A percentile compares a stretch with the other conserved stretches of the same genome.
phyloP scores from a whole-genome alignment of 23 tunicate species.

The Diplosoma virens region DNA sequence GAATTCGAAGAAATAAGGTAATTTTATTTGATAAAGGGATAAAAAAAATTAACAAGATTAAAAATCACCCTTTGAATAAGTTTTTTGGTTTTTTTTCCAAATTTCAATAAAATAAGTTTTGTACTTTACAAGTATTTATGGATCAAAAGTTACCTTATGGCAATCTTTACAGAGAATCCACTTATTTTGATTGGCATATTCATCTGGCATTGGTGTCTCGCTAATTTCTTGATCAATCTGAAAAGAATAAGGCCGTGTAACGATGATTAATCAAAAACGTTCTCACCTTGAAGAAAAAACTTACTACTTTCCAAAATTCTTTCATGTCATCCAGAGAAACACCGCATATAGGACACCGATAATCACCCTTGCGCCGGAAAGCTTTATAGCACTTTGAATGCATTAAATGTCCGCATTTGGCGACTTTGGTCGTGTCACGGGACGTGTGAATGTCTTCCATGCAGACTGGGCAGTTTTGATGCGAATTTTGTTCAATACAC shows the following conservation, averaged over 20 bases:
- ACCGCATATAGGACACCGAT: conserved; percentile 72
- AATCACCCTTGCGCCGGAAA: conserved; percentile 45
- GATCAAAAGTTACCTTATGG: conserved; percentile 17
- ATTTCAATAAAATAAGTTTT: too few relatives aligned
- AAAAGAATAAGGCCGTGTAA: not conserved
- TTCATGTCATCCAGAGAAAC: conserved; percentile 51
- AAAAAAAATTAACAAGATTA: not conserved
- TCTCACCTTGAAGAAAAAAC: not conserved
- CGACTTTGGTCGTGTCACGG: conserved; percentile 26
- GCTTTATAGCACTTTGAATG: conserved; percentile 52
- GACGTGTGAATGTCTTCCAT: conserved; percentile 81
- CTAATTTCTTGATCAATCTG: conserved; percentile 65
- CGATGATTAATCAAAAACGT: not conserved
- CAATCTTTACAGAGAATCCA: conserved; percentile 89
- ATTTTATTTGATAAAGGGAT: too few relatives aligned
- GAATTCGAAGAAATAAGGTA: too few relatives aligned
- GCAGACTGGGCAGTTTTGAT: conserved; percentile 72
- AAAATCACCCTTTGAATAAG: not conserved
- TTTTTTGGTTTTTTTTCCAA: too few relatives aligned
- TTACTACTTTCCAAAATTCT: conserved; percentile 50
- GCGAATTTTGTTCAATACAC: conserved; percentile 66
- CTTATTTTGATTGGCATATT: conserved; percentile 43
- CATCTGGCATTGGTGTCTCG: conserved; percentile 85
- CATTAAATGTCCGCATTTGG: conserved; percentile 74
- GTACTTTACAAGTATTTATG: not conserved